Evolutionary conservation across 2,797 vertebrate species (phyloP), one percentile per base, ranked within the genome.

Genomic region (Sebastiscus albofasciatus): DNA sequence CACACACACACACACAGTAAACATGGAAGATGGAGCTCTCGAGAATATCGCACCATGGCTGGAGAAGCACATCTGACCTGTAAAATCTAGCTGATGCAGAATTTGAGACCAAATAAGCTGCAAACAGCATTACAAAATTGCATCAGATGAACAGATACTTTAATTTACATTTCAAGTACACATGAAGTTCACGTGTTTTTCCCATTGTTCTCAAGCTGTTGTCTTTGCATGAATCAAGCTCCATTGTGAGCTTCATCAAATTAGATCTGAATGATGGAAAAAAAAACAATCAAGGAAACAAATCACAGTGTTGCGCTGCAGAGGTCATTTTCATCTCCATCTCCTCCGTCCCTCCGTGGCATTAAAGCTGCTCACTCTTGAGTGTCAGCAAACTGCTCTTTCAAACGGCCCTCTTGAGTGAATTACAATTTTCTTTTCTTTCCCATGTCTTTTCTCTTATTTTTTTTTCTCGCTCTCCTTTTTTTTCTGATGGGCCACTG

Each of bases 401-500:
- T 90, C 89, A 91, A 91, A 94, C 84, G 84, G 87, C 74, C 82
- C 88, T 95, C 92, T 54, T 88, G 90, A 93, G 91, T 86, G 94
- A 96, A 96, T 96, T 96, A 94, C 94, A 96, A 93, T 94, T 96
- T 95, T 85, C 70, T 86, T 86, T 82, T 77, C 81, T 77, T 82
- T 85, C 72, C 62, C 29, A 54, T 67, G 39, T 83, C 79, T 89
- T 81, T 80, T 75, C 72, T 90, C 58, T 82, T 72, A 42, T 75
- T 73, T 75, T 80, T 74, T 79, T 62, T 66, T 72, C 31, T 70
- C 27, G 11, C 60, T 34, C 67, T 83, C 73, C 77, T 72, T 77
- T 81, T 96, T 66, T 54, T 95, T 96, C 95, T 96, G 96, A 96
- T 95, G 96, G 95, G 88, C 92, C 88, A 95, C 95, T 82, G 86